Evolutionary conservation across 2,113 vertebrate species (phyloP), one percentile per base, ranked within the genome.

Genomic region (Poeciliopsis turrubarensis): DNA sequence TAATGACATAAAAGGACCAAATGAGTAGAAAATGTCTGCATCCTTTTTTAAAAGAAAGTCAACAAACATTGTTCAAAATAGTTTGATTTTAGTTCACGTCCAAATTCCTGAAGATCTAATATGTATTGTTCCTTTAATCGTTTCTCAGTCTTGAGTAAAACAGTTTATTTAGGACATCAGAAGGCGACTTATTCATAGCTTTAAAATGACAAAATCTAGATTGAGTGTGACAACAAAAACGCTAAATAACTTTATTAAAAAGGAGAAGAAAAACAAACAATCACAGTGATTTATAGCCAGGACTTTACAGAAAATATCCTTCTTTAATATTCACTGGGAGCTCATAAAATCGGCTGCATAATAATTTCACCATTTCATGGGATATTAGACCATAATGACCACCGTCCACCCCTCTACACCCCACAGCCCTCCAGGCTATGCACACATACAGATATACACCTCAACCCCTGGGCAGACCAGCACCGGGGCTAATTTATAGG

Each of bases 351-450:
- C 89, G 91, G 94, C 93, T 93, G 94, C 95, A 94, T 97, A 96
- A 97, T 97, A 96, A 97, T 97, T 95, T 95, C 90, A 96, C 96
- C 94, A 97, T 98, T 98, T 98, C 97, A 98, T 98, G 97, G 97
- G 96, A 95, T 98, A 98, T 99, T 98, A 98, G 96, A 97, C 94
- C 95, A 97, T 96, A 97, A 98, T 98, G 97, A 97, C 94, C 95
- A 95, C 95, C 96, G 96, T 96, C 95, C 96, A 96, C 93, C 96
- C 89, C 84, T 91, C 70, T 84, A 85, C 90, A 91, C 77, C 89
- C 89, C 82, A 84, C 80, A 90, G 81, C 77, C 83, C 72, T 79
- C 86, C 82, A 86, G 85, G 76, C 87, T 84, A 78, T 87, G 78
- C 86, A 80, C 87, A 89, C 87, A 80, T 70, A 80, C 78, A 80